These are phyloP conservation scores for Elephas maximus DNA, from an alignment of 2,113 vertebrate species.

Conservation along the genomic window DNA sequence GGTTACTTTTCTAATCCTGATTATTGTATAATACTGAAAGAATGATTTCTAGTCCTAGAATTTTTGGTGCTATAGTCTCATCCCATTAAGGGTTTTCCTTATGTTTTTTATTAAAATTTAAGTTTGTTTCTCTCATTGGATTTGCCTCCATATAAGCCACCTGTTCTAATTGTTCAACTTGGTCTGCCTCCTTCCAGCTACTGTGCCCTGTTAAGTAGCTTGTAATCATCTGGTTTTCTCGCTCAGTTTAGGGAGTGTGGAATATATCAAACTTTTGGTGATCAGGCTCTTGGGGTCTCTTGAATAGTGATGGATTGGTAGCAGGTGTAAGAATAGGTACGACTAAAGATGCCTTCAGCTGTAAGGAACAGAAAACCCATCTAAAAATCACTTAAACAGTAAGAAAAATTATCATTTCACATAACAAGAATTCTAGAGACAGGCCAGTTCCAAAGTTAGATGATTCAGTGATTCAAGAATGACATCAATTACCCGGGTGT, in stretches of 20 bases:
- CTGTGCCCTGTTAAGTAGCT: not conserved
- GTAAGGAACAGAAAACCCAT: not conserved
- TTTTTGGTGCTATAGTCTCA: not conserved
- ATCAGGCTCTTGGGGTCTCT: not conserved
- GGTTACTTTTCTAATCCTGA: slow-evolving; percentile 28
- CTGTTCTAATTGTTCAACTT: not conserved
- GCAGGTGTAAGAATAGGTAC: not conserved
- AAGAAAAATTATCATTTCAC: not conserved
- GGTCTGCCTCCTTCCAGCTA: not conserved
- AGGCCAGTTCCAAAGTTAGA: not conserved
- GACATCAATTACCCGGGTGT: not conserved
- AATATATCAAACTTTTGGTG: not conserved
- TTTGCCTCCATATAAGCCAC: not conserved
- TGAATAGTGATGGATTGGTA: not conserved
- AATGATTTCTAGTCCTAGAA: not conserved
- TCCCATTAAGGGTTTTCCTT: not conserved
- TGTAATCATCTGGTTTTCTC: slow-evolving; percentile 16
- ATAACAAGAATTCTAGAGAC: not conserved
- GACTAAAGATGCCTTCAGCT: not conserved
- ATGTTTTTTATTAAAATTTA: slow-evolving; percentile 28
- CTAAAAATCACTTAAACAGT: slow-evolving; percentile 30
- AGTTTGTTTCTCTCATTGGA: slow-evolving; percentile 21
- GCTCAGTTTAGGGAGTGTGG: not conserved
- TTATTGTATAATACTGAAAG: not conserved
- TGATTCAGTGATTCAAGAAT: not conserved